Base-by-base conservation (phyloP, 2,797 vertebrate genomes). In the Myiotriccus ornatus region DNA sequence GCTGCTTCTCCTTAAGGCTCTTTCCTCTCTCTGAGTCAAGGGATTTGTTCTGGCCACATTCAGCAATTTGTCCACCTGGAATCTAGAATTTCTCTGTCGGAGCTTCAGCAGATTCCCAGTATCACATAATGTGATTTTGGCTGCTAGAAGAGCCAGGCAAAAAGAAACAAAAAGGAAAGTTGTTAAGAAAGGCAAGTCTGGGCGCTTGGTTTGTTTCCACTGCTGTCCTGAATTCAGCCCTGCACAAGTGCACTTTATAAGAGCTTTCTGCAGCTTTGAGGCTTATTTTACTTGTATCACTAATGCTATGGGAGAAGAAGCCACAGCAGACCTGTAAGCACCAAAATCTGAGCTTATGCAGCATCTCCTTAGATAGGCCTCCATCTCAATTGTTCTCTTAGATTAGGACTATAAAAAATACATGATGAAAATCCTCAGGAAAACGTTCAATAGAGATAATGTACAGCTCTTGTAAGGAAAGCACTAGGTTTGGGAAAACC, bases 401-500 rank as follows among this genome's bases (percentile, higher is more conserved):
- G 59, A 73, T 65, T n/a, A 53, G 6, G 30, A 46, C 30, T 32
- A 65, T n/a, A 47, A 53, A 84, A 81, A 79, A 12, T 21, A 55
- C 32, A 37, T 3, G 1, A 81, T 32, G 41, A 83, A 86, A 89
- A 71, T n/a, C n/a, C 62, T 34, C 47, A 79, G n/a, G 65, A 67
- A 93, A 89, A 67, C 0, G 1, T 74, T 68, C 1, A 0, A 30
- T 32, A 62, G 2, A 57, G 49, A 27, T 41, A 74, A 43, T 1
- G 4, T 35, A 46, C 25, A 60, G 52, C 14, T 82, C 37, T 52
- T 49, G 14, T 32, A 60, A 84, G 0, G 0, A 50, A 39, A 77
- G 20, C 46, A n/a, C 35, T 35, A 71, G 60, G 20, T 87, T 91
- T 92, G 62, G 79, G 62, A 84, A 71, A 94, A 78, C 32, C 64